phyloP scores from a whole-genome alignment of 1,140 invertebrate species.

The Pseudoatta argentina region DNA sequence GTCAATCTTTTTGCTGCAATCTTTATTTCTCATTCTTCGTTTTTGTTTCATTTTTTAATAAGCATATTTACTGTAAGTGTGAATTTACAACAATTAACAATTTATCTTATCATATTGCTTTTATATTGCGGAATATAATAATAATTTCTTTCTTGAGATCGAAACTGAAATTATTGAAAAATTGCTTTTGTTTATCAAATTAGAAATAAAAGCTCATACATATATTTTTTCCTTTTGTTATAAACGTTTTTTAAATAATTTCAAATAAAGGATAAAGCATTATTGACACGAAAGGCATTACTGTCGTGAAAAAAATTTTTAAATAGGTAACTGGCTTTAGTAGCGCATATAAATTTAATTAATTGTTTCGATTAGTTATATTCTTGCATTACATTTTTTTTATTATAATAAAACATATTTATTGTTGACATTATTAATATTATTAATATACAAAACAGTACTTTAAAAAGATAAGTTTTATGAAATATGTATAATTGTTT shows the following conservation, averaged over 20 bases:
- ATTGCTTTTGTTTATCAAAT: neutral
- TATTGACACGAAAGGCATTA: neutral
- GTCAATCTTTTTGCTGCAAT: constrained; percentile 45
- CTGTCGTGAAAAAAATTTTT: neutral
- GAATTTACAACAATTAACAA: neutral
- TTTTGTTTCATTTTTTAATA: neutral
- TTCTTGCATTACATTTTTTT: neutral
- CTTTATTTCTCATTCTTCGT: constrained; percentile 25
- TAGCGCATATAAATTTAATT: neutral
- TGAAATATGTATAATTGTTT: neutral
- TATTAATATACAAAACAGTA: neutral
- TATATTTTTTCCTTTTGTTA: neutral
- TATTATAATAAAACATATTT: neutral
- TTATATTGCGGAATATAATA: neutral
- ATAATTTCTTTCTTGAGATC: neutral
- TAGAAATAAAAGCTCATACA: neutral
- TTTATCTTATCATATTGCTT: neutral
- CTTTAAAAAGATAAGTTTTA: neutral
- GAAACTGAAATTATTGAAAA: neutral
- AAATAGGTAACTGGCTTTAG: neutral
- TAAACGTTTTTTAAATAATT: neutral
- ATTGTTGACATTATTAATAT: neutral
- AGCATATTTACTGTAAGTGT: neutral
- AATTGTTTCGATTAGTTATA: neutral
- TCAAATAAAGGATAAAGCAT: neutral